phyloP scores from a whole-genome alignment of 1,140 invertebrate species.

The Anagrus nilaparvatae region DNA sequence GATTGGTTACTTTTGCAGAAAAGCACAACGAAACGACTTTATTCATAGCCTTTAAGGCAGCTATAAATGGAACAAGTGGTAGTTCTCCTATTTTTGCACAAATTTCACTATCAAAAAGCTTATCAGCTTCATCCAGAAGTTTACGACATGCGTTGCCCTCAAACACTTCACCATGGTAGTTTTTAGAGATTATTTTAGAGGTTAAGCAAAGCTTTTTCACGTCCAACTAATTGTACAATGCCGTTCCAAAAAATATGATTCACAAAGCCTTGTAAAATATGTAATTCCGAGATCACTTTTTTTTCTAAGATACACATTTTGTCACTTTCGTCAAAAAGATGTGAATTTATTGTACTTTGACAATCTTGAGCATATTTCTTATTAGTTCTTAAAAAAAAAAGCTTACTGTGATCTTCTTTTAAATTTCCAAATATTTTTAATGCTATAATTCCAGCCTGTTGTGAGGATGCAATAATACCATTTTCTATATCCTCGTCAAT shows the following conservation, averaged over 20 bases:
- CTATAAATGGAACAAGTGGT: not conserved
- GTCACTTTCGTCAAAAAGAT: not conserved
- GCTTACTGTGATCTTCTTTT: not conserved
- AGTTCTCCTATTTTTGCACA: not conserved
- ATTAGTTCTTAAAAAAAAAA: not conserved
- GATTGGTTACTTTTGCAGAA: not conserved
- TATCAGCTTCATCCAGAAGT: conserved; percentile 9
- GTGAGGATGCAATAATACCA: too few species aligned
- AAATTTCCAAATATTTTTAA: not conserved
- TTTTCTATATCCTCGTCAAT: too few species aligned
- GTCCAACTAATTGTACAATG: conserved; percentile 6
- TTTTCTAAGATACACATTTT: conserved; percentile 1
- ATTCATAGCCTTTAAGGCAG: conserved; percentile 1
- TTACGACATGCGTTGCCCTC: conserved; percentile 12
- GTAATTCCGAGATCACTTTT: not conserved
- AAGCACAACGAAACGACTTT: not conserved
- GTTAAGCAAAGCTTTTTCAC: conserved; percentile 9
- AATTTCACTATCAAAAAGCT: conserved; percentile 1
- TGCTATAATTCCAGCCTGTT: not conserved
- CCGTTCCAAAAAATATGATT: conserved; percentile 16
- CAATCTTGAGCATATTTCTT: not conserved
- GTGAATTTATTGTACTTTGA: conserved; percentile 4
- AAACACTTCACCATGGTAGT: conserved; percentile 9
- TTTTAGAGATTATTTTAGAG: conserved; percentile 11
- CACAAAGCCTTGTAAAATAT: conserved; percentile 4